A percentile compares a stretch with the other conserved stretches of the same genome.
These are phyloP conservation scores for Phymastichus coffea DNA, from an alignment of 1,140 invertebrate genomes.

Conservation along the genomic window DNA sequence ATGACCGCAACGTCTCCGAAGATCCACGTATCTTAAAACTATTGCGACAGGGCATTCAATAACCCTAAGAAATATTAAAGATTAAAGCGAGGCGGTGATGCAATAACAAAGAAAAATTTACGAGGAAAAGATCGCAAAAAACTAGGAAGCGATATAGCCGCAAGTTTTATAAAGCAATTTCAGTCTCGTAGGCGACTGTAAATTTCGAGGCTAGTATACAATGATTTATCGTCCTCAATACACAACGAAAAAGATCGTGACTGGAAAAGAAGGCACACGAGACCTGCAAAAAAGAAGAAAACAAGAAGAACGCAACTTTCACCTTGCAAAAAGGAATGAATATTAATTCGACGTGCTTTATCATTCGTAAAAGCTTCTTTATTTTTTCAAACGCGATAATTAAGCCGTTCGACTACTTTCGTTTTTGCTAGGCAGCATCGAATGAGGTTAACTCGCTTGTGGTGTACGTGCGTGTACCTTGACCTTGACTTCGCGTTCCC, in stretches of 20 bases:
- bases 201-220: not conserved
- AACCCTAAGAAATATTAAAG: no score
- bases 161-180: not conserved
- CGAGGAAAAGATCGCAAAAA: no score
- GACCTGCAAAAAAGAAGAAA: not conserved
- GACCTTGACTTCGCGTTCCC: constrained; percentile 6
- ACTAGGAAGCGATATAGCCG: no score
- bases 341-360: constrained; percentile 1
- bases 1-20: no score
- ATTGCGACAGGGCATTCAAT: no score
- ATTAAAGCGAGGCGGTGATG: no score
- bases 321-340: not conserved
- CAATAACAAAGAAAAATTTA: no score
- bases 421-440: constrained; percentile 7
- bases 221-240: not conserved
- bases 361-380: constrained; percentile 1
- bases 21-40: no score
- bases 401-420: constrained; percentile 23
- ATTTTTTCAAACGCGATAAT: constrained; percentile 12
- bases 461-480: constrained; percentile 8
- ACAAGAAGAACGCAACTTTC: constrained; percentile 5
- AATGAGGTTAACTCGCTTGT: not conserved
- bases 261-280: no score
- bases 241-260: not conserved
- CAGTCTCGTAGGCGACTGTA: not conserved